These are phyloP conservation scores for Bothrops jararaca DNA, from an alignment of 2,113 vertebrate genomes.

Conservation along the genomic window DNA sequence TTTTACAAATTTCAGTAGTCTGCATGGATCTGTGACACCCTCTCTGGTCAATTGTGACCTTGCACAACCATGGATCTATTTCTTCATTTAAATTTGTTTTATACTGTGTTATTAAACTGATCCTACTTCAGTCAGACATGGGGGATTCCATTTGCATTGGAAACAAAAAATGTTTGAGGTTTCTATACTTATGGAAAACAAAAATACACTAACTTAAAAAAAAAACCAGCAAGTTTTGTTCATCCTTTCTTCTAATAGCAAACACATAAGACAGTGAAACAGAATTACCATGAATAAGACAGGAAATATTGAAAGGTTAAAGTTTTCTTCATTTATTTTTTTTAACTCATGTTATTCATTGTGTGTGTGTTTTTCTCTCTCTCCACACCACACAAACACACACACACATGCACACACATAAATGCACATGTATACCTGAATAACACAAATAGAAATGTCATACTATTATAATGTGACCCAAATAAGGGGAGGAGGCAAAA, in stretches of 20 bases:
- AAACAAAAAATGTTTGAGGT: not conserved
- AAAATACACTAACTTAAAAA: not conserved
- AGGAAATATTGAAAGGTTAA: not conserved
- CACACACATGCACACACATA: not conserved
- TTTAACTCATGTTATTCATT: not conserved
- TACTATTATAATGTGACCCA: not conserved
- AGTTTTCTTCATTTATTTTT: not conserved
- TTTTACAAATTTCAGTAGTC: not conserved
- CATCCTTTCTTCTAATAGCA: not conserved
- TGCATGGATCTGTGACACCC: too few relatives aligned
- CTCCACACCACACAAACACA: not conserved
- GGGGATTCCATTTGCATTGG: not conserved
- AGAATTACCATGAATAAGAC: not conserved
- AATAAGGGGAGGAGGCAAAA: not conserved
- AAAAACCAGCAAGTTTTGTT: not conserved
- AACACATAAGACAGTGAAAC: not conserved
- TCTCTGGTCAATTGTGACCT: not conserved
- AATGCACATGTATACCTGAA: too few relatives aligned
- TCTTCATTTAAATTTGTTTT: not conserved
- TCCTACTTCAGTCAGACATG: not conserved
- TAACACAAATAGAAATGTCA: not conserved
- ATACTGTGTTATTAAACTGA: not conserved
- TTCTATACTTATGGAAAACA: not conserved
- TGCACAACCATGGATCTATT: not conserved
- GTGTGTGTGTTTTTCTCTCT: not conserved